A percentile compares a stretch with the other conserved stretches of the same genome.
phyloP scores from a whole-genome alignment of 2,888 invertebrate species.

The Ectemnius lituratus region DNA sequence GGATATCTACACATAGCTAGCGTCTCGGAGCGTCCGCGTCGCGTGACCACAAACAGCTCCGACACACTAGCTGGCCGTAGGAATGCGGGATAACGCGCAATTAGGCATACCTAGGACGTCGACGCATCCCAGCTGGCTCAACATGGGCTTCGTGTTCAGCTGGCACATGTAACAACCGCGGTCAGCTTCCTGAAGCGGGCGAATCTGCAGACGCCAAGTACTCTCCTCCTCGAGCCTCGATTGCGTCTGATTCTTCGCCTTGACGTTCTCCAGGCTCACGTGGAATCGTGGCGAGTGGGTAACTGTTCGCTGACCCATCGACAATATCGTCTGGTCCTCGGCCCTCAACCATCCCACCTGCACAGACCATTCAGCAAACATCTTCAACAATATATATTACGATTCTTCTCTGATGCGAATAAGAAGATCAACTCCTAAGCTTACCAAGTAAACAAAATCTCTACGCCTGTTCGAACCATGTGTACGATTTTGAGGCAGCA shows the following conservation, averaged over 20 bases:
- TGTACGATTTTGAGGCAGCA: too few species aligned
- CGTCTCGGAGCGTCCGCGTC: slow-evolving; percentile 11
- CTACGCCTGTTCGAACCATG: too few species aligned
- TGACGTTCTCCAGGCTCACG: slow-evolving; percentile 79
- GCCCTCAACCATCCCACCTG: slow-evolving; percentile 89
- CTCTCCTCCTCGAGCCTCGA: slow-evolving; percentile 82
- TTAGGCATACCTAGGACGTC: slow-evolving; percentile 85
- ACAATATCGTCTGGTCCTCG: slow-evolving; percentile 87
- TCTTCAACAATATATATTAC: too few species aligned
- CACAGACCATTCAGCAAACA: not conserved
- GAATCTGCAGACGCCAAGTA: slow-evolving; percentile 87
- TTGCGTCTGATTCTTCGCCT: slow-evolving; percentile 67
- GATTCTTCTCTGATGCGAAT: too few species aligned
- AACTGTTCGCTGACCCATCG: slow-evolving; percentile 86
- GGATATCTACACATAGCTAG: not conserved
- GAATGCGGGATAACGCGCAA: slow-evolving; percentile 65
- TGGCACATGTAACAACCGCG: slow-evolving; percentile 90
- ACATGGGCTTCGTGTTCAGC: slow-evolving; percentile 88
- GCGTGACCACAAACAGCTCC: slow-evolving; percentile 51
- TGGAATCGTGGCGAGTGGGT: slow-evolving; percentile 86
- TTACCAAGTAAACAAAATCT: too few species aligned
- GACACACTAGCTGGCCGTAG: slow-evolving; percentile 39
- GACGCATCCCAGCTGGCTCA: slow-evolving; percentile 87
- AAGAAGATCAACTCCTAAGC: too few species aligned
- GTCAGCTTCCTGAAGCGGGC: slow-evolving; percentile 86